These are phyloP conservation scores for Leptopterna dolabrata DNA, from an alignment of 2,888 invertebrate species.

Conservation along the genomic window DNA sequence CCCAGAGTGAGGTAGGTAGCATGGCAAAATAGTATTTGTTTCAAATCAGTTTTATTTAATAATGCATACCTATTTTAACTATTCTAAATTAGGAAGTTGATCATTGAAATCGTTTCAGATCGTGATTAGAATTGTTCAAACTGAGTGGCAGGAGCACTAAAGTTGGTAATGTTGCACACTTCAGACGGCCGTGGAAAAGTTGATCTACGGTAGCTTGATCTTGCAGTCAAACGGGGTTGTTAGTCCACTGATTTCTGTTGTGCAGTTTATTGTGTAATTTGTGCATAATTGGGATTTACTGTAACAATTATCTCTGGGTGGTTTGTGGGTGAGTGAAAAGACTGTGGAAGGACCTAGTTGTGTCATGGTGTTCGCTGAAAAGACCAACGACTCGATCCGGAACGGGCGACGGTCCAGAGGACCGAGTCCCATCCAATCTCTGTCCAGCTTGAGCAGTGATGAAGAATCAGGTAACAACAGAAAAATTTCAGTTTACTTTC, in stretches of 20 bases:
- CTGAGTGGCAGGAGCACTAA: too few relatives aligned
- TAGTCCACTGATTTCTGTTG: background rate
- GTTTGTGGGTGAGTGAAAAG: background rate
- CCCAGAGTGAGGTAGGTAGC: too few relatives aligned
- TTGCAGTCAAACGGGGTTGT: background rate
- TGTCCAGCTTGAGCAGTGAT: constrained; percentile 82
- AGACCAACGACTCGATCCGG: constrained; percentile 81
- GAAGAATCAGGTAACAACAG: constrained; percentile 73
- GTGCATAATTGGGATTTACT: background rate
- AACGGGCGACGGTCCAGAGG: constrained; percentile 91
- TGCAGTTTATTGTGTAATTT: background rate
- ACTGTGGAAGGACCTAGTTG: background rate
- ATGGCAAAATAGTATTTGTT: too few relatives aligned
- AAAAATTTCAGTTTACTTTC: background rate
- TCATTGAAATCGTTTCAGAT: too few relatives aligned
- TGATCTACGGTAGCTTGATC: constrained; percentile 32
- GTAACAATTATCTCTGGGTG: background rate
- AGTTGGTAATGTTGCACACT: background rate
- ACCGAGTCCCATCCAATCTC: constrained; percentile 77
- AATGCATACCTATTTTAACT: too few relatives aligned
- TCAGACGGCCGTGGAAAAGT: background rate
- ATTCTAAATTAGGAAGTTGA: too few relatives aligned
- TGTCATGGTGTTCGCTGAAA: constrained; percentile 87
- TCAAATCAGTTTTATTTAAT: too few relatives aligned
- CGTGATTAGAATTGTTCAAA: too few relatives aligned